Evolutionary conservation across 2,797 vertebrate species (phyloP).

Genomic region (Trematomus bernacchii): DNA sequence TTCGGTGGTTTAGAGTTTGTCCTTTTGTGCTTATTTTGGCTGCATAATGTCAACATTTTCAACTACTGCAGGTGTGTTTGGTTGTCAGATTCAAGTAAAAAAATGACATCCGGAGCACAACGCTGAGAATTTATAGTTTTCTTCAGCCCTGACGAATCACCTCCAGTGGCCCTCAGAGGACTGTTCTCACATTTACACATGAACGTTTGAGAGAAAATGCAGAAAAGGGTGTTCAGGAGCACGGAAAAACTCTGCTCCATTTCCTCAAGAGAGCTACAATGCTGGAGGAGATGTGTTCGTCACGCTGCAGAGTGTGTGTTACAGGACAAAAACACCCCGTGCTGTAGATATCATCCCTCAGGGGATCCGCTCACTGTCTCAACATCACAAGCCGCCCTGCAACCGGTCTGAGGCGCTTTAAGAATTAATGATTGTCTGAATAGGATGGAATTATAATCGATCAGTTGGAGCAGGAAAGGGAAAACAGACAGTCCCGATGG

Average conservation of each 20-base stretch:
- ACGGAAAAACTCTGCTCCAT: slow-evolving; percentile 16
- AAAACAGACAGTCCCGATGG: slow-evolving; percentile 29
- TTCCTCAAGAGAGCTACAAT: neutral
- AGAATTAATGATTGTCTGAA: slow-evolving; percentile 49
- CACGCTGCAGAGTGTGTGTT: slow-evolving; percentile 23
- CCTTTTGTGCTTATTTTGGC: neutral
- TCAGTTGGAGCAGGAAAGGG: slow-evolving; percentile 25
- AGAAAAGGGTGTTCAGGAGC: slow-evolving; percentile 4
- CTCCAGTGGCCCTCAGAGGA: slow-evolving; percentile 4
- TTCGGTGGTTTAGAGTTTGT: neutral
- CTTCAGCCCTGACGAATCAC: neutral
- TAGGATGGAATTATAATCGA: slow-evolving; percentile 37
- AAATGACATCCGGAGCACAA: neutral
- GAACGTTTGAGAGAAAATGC: slow-evolving; percentile 22
- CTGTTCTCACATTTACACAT: slow-evolving; percentile 28
- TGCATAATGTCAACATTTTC: neutral
- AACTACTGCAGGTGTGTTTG: neutral
- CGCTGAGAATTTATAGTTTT: slow-evolving; percentile 18
- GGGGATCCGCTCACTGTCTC: neutral
- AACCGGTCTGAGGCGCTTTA: neutral
- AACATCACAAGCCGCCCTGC: slow-evolving; percentile 1
- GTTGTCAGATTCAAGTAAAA: neutral
- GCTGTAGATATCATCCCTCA: slow-evolving; percentile 3
- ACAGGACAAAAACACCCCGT: slow-evolving; percentile 22
- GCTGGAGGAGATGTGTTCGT: slow-evolving; percentile 12